Evolutionary conservation across 2,888 invertebrate species (phyloP).

Genomic region (Pherbina coryleti): DNA sequence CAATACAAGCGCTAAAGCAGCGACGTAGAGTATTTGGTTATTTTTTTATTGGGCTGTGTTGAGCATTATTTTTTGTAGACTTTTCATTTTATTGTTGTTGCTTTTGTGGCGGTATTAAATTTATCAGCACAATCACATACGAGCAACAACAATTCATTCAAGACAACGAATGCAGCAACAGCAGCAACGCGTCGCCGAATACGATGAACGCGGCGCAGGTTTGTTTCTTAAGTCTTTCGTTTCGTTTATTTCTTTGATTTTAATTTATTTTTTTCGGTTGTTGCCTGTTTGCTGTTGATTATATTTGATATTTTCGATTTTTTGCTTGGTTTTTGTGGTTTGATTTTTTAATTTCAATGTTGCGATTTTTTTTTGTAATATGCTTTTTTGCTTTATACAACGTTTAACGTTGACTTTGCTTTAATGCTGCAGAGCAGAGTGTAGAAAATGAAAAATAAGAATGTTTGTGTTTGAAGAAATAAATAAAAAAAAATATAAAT

Average conservation of each 20-base stretch:
- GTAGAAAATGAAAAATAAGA: background rate
- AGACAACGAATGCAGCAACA: background rate
- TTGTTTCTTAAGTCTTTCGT: constrained; percentile 31
- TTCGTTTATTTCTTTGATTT: constrained; percentile 8
- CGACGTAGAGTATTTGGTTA: background rate
- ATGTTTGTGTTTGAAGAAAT: background rate
- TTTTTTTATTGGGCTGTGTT: background rate
- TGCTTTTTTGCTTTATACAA: background rate
- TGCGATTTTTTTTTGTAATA: constrained; percentile 5
- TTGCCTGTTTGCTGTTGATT: background rate
- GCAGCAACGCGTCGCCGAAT: background rate
- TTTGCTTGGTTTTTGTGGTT: background rate
- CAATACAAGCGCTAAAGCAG: background rate
- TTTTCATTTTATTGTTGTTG: constrained; percentile 11
- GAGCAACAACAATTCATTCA: constrained; percentile 15
- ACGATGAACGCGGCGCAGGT: background rate
- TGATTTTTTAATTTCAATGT: constrained; percentile 27
- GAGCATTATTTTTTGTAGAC: background rate
- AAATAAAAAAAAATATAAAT: background rate
- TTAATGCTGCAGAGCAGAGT: background rate
- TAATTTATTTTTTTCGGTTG: constrained; percentile 1
- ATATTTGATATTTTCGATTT: background rate
- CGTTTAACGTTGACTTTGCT: background rate
- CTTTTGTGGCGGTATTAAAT: constrained; percentile 6
- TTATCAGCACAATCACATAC: constrained; percentile 5